Conservation (phyloP, 2,113 vertebrate species). For the Leucosticte australis region DNA sequence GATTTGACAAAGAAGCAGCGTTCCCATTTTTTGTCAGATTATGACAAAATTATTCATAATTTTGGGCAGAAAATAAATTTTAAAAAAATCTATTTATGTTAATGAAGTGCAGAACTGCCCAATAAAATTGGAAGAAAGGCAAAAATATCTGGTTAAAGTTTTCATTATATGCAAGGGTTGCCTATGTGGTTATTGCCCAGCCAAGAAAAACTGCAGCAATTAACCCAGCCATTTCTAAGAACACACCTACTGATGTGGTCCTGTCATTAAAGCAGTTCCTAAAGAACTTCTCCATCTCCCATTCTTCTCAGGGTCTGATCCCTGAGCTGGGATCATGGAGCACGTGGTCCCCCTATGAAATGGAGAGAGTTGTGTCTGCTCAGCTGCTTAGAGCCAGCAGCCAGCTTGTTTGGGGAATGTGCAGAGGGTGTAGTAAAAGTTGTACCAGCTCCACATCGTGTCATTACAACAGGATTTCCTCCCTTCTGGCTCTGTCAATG, state of each 20-base stretch:
- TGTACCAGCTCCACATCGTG: too few species aligned
- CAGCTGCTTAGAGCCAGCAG: not conserved
- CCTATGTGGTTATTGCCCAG: not conserved
- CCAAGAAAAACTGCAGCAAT: not conserved
- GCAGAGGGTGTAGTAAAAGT: not conserved
- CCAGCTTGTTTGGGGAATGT: not conserved
- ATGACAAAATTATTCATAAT: not conserved
- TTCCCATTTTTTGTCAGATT: not conserved
- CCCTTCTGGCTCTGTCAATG: not conserved
- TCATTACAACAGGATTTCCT: not conserved
- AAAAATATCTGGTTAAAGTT: not conserved
- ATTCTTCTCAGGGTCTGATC: not conserved
- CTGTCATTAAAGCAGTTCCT: not conserved
- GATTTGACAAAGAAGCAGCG: not conserved
- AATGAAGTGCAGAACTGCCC: not conserved
- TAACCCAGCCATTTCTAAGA: not conserved
- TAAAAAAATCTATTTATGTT: not conserved
- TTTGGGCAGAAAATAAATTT: not conserved
- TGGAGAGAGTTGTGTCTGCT: not conserved
- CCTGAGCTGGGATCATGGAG: not conserved
- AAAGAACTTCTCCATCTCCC: not conserved
- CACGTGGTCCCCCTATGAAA: not conserved
- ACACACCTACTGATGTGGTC: not conserved
- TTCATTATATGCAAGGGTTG: not conserved
- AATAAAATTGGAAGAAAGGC: not conserved